These are phyloP conservation scores for Periophthalmodon schlosseri DNA, from an alignment of 2,113 vertebrate genomes.

Conservation along the genomic window DNA sequence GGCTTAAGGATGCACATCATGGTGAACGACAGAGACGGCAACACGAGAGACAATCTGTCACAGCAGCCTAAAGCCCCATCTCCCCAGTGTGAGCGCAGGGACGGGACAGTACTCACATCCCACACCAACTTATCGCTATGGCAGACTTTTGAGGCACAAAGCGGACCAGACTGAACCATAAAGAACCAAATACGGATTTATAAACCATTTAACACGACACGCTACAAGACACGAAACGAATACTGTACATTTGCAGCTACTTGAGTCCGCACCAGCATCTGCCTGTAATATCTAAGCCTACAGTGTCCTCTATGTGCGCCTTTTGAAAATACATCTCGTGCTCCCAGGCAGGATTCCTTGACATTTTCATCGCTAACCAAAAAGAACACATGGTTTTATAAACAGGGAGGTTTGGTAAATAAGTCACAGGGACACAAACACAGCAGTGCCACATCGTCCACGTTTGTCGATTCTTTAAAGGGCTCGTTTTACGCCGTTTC, in stretches of 20 bases:
- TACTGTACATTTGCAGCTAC: background rate
- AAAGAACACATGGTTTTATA: conserved; percentile 5
- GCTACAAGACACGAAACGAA: conserved; percentile 13
- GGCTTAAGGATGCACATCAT: conserved; percentile 55
- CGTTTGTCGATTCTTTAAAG: conserved; percentile 7
- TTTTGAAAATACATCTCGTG: background rate
- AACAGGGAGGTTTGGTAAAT: conserved; percentile 21
- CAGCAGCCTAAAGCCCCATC: conserved; percentile 46
- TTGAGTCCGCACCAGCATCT: background rate
- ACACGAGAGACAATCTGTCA: conserved; percentile 62
- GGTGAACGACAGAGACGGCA: conserved; percentile 51
- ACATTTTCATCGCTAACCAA: conserved; percentile 9
- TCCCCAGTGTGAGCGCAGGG: conserved; percentile 41
- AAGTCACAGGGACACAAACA: conserved; percentile 15
- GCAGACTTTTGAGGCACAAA: background rate
- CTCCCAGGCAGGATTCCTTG: background rate
- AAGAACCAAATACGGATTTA: conserved; percentile 3
- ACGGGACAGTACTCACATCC: conserved; percentile 22
- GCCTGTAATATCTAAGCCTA: background rate
- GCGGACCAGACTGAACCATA: background rate
- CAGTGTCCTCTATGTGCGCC: conserved; percentile 13
- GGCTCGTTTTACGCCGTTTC: no score
- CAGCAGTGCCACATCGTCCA: conserved; percentile 7
- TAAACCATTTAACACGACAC: conserved; percentile 38
- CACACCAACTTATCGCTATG: conserved; percentile 9